Evolutionary conservation across 2,113 vertebrate species (phyloP), one percentile per base, ranked within the genome.

Genomic region (Ornithorhynchus anatinus): DNA sequence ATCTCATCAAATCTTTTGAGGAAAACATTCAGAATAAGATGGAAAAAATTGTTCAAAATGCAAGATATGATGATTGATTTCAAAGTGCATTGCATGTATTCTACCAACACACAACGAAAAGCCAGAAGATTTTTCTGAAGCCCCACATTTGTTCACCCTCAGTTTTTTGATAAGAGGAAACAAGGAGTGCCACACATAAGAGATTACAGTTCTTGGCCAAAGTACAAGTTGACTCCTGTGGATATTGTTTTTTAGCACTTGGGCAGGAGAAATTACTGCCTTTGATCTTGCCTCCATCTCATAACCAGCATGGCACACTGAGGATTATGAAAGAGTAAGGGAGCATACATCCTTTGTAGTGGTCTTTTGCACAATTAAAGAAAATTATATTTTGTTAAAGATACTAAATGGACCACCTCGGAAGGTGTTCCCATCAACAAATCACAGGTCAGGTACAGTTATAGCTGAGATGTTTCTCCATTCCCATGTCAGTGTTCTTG

Each of bases 161-260:
- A 75, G 38, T 43, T 29, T 58, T 78, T 63, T 65, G 54, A 80
- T 84, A 82, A 76, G 75, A 20, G 23, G 66, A 63, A 84, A 44
- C 50, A 82, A 77, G 76, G 80, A 80, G 80, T 86, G 76, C 56
- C 50, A 10, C 20, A 45, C 47, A 67, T 77, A 73, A 44, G 64
- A 73, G 74, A 80, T 87, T 83, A 85, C 80, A 69, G 59, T 82
- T 84, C 74, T 71, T 84, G 72, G 81, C 69, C 77, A 87, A 88
- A 84, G 83, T 88, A 77, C 86, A 84, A 57, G 38, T 77, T 39
- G 50, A 45, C 72, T 85, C 51, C 31, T 79, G 31, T 20, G 75
- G 36, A 71, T 77, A 69, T 51, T 64, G 58, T 39, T 79, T 62
- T 75, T 0, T 0, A 32, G 67, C 50, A 74, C 80, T 63, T 33